A percentile compares a stretch with the other conserved stretches of the same genome.
Conservation (phyloP, 2,113 vertebrate species). For the Ptilorrhoa leucosticta region DNA sequence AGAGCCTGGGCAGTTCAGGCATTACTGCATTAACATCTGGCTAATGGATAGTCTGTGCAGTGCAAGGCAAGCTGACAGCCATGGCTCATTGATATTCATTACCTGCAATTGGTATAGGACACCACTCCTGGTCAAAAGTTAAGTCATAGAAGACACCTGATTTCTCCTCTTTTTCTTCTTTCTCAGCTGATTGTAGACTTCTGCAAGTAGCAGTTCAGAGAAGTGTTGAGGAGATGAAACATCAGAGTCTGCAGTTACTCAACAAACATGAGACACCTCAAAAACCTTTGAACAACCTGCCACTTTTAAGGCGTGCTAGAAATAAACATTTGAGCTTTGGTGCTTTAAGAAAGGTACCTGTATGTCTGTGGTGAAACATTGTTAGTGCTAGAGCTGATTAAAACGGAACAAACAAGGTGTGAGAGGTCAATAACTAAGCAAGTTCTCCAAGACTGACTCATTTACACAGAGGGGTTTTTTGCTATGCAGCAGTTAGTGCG, state of each 20-base stretch:
- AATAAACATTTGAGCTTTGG: not conserved
- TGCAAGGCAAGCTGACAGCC: not conserved
- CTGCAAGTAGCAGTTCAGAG: not conserved
- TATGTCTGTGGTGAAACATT: not conserved
- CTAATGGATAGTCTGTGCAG: not conserved
- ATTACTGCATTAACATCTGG: not conserved
- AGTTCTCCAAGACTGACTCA: not conserved
- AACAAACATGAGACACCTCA: not conserved
- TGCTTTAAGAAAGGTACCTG: not conserved
- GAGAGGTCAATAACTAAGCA: not conserved
- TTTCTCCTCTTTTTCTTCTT: not conserved
- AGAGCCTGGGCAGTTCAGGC: not conserved
- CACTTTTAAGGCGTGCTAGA: not conserved
- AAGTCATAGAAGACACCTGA: fast-evolving
- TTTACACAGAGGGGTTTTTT: not conserved
- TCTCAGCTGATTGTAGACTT: not conserved
- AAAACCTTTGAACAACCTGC: not conserved
- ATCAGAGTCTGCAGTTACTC: not conserved
- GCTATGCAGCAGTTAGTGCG: not conserved
- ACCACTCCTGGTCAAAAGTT: not conserved
- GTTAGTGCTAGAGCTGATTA: not conserved
- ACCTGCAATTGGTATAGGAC: fast-evolving
- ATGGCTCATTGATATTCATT: not conserved
- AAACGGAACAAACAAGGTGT: not conserved
- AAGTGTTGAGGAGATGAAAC: not conserved